These are phyloP conservation scores for Fragum fragum DNA, from an alignment of 2,888 invertebrate species.

Conservation along the genomic window DNA sequence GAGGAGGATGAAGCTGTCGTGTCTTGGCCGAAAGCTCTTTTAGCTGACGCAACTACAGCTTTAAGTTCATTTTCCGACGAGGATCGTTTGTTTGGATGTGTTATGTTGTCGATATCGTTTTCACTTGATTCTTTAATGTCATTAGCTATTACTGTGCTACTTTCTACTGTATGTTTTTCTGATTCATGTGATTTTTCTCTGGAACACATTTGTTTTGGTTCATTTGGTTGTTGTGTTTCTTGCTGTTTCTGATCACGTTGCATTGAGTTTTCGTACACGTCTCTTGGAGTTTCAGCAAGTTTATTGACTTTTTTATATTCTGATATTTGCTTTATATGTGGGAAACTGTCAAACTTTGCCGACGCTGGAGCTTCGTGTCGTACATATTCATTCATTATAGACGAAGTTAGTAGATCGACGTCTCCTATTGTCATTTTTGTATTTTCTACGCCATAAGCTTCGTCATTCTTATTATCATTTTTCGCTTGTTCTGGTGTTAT, in stretches of 20 bases:
- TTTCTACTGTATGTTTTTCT: background rate
- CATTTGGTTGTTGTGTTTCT: no score
- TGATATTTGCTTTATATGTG: slow-evolving; percentile 47
- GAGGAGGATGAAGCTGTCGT: background rate
- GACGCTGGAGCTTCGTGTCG: background rate
- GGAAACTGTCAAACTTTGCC: slow-evolving; percentile 45
- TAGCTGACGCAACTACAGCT: slow-evolving; percentile 53
- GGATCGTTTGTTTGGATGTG: slow-evolving; percentile 5
- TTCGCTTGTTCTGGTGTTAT: background rate
- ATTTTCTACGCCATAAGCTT: slow-evolving; percentile 1
- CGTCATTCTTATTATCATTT: slow-evolving; percentile 11
- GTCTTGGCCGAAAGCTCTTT: slow-evolving; percentile 27
- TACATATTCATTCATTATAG: slow-evolving; percentile 36
- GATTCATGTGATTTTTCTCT: slow-evolving; percentile 3
- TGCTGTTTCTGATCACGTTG: background rate
- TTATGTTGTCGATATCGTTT: background rate
- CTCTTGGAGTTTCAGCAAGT: background rate
- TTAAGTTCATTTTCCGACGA: slow-evolving; percentile 48
- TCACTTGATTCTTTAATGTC: background rate
- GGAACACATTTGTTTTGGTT: background rate
- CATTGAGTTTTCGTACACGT: background rate
- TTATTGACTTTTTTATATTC: slow-evolving; percentile 29
- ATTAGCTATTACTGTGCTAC: slow-evolving; percentile 1
- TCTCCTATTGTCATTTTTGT: slow-evolving; percentile 46
- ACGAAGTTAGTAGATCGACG: slow-evolving; percentile 33